Percentiles rank a stretch among this genome's conserved stretches.
Conservation (phyloP, 2,113 vertebrate genomes). For the Thamnophis sirtalis region DNA sequence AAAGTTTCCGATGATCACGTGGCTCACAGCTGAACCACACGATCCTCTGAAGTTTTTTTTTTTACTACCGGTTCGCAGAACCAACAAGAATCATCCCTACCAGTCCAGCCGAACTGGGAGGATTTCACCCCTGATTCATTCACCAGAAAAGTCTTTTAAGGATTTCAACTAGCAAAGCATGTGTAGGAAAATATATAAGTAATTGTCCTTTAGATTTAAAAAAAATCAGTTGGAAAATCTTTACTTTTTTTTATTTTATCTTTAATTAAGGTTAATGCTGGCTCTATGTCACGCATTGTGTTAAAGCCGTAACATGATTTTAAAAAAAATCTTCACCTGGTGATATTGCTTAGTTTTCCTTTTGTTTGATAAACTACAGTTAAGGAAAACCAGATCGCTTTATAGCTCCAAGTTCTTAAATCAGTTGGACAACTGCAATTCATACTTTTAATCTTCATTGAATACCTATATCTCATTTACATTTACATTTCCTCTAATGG, state of each 20-base stretch:
- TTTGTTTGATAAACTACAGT: neutral
- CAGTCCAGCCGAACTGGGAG: too few species aligned
- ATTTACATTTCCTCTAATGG: neutral
- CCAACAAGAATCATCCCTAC: too few species aligned
- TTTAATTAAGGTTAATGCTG: neutral
- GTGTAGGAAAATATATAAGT: neutral
- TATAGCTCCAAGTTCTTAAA: neutral
- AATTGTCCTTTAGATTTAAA: neutral
- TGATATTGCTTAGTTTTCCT: neutral
- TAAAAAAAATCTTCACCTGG: neutral
- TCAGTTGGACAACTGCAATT: neutral
- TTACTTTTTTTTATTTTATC: neutral
- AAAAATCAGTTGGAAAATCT: neutral
- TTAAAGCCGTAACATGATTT: neutral
- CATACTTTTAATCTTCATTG: neutral
- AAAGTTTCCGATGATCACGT: too few species aligned
- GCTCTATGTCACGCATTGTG: neutral
- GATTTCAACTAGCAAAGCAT: neutral
- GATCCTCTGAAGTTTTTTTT: too few species aligned
- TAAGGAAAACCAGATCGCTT: neutral
- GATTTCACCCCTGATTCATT: neutral
- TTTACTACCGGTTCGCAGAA: too few species aligned
- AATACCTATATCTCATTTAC: neutral
- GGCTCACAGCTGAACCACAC: too few species aligned
- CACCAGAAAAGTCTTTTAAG: slow-evolving; percentile 3